These are phyloP conservation scores for Lepidocolaptes lacrymiger DNA, from an alignment of 2,797 vertebrate species.

Conservation along the genomic window DNA sequence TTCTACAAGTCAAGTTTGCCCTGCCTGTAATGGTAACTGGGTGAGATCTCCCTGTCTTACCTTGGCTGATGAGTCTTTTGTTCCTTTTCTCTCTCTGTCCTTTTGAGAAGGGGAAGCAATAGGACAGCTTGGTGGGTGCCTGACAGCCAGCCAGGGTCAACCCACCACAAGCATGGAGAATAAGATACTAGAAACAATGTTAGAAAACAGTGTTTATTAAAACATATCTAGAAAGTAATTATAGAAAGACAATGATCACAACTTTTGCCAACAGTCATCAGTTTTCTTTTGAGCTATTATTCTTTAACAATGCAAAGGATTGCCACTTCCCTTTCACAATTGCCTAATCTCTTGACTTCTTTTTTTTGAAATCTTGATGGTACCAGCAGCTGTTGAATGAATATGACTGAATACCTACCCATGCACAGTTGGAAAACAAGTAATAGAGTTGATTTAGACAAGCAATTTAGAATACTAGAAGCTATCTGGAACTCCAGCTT, in stretches of 20 bases:
- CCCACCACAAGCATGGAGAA: not conserved
- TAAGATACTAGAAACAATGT: not conserved
- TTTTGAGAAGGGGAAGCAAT: accelerated
- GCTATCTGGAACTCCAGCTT: not conserved
- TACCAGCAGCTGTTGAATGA: not conserved
- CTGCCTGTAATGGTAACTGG: accelerated
- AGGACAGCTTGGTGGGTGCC: not conserved
- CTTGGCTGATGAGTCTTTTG: accelerated
- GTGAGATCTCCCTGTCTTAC: not conserved
- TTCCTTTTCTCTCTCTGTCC: not conserved
- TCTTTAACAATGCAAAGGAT: not conserved
- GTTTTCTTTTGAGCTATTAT: not conserved
- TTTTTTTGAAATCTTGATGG: not conserved
- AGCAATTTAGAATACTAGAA: not conserved
- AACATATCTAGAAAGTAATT: not conserved
- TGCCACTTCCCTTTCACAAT: not conserved
- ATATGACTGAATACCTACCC: not conserved
- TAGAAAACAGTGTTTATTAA: not conserved
- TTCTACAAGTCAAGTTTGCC: not conserved
- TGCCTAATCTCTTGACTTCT: not conserved
- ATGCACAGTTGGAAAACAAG: not conserved
- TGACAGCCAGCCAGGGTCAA: not conserved
- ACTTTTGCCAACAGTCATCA: not conserved
- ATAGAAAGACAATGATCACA: not conserved
- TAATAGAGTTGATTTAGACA: not conserved